phyloP scores from a whole-genome alignment of 35 echinoderm and acorn worm species.

The Ophioderma brevispina region DNA sequence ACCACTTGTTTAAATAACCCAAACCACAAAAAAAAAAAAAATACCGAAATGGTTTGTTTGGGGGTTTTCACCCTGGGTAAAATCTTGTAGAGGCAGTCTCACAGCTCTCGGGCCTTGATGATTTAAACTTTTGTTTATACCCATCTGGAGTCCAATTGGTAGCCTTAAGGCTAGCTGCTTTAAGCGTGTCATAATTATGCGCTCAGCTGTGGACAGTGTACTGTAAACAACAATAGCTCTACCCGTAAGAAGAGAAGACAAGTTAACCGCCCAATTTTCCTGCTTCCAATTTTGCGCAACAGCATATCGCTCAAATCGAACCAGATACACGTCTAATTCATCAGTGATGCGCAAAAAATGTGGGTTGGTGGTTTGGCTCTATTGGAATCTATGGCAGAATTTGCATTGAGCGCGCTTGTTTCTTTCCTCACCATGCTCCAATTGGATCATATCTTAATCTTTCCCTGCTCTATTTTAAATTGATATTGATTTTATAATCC shows the following conservation, averaged over 20 bases:
- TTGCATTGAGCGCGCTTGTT: too few relatives aligned
- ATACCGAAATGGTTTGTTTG: too few relatives aligned
- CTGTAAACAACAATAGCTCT: conserved; percentile 14
- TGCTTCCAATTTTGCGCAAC: conserved; percentile 32
- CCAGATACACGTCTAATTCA: conserved; percentile 61
- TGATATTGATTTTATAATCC: too few relatives aligned
- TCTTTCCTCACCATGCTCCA: too few relatives aligned
- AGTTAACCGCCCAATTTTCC: conserved; percentile 51
- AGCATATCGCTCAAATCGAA: conserved; percentile 64
- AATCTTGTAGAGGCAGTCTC: too few relatives aligned
- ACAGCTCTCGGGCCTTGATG: background rate
- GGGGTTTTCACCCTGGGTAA: too few relatives aligned
- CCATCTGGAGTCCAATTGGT: background rate
- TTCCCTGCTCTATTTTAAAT: too few relatives aligned
- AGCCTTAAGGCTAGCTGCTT: conserved; percentile 15
- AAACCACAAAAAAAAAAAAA: too few relatives aligned
- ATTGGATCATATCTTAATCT: too few relatives aligned
- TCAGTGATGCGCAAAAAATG: conserved; percentile 19
- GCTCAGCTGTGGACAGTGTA: conserved; percentile 20
- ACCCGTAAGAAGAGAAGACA: background rate
- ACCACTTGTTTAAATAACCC: too few relatives aligned
- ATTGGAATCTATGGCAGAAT: too few relatives aligned
- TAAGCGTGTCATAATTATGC: conserved; percentile 16
- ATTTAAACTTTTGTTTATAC: background rate
- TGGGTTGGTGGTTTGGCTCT: conserved; percentile 39